Conservation (phyloP, 2,888 invertebrate genomes). For the Rambutsinella grinnellia region DNA sequence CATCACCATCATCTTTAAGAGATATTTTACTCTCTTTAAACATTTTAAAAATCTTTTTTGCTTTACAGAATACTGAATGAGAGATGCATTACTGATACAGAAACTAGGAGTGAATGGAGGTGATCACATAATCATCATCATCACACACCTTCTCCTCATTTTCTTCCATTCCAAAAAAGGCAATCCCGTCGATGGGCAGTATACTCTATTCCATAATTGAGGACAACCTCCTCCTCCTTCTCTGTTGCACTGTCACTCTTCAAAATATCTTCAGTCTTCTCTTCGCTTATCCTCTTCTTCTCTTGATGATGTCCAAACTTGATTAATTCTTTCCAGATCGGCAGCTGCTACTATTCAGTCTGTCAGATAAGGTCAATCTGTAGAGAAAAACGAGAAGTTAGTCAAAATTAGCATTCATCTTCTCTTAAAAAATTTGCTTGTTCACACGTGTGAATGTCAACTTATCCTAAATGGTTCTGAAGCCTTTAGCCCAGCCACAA, state of each 20-base stretch:
- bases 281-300: not conserved
- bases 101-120: not conserved
- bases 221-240: conserved; percentile 42
- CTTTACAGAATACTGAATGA: not conserved
- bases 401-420: not conserved
- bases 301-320: conserved; percentile 18
- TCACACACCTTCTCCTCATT: conserved; percentile 65
- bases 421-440: not conserved
- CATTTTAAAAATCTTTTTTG: not conserved
- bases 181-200: conserved; percentile 54
- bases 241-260: not conserved
- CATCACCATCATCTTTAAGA: conserved; percentile 7
- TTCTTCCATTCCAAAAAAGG: conserved; percentile 65
- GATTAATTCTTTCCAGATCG: conserved; percentile 42
- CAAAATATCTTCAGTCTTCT: not conserved
- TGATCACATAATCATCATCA: not conserved
- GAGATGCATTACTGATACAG: conserved; percentile 3
- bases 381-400: not conserved
- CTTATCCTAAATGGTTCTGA: not conserved
- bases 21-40: not conserved
- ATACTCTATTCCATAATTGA: conserved; percentile 53
- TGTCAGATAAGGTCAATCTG: conserved; percentile 3
- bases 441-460: not conserved
- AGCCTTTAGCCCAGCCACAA: not conserved
- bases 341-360: conserved; percentile 8